Percentiles rank a stretch among this genome's conserved stretches.
Evolutionary conservation across 2,113 vertebrate species (phyloP).

Genomic region (Chaenocephalus aceratus): DNA sequence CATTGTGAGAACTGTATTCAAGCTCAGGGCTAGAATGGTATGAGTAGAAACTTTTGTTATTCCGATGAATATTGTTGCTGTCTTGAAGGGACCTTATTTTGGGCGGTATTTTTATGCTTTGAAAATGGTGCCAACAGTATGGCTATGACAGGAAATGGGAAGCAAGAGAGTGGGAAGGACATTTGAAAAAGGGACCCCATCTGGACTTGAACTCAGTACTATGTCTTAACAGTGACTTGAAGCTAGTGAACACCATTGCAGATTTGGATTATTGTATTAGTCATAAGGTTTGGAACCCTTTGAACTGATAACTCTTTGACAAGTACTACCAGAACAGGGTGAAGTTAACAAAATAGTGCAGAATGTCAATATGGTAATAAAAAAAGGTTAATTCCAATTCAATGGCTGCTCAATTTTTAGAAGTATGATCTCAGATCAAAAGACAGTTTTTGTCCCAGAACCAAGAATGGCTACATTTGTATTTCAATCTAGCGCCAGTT

Average conservation of each 20-base stretch:
- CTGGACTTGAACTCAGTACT: neutral
- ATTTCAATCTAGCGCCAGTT: conserved; percentile 6
- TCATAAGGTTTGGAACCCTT: neutral
- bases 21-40: neutral
- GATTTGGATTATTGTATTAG: neutral
- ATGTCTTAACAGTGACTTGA: neutral
- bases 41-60: neutral
- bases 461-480: conserved; percentile 1
- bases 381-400: neutral
- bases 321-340: neutral
- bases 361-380: neutral
- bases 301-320: neutral
- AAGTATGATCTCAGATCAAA: neutral
- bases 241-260: neutral
- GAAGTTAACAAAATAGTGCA: neutral
- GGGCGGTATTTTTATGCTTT: neutral
- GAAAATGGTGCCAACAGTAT: neutral
- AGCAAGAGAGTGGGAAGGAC: no score
- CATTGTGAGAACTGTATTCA: neutral
- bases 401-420: neutral
- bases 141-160: neutral
- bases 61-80: neutral
- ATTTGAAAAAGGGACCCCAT: neutral
- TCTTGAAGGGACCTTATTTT: neutral
- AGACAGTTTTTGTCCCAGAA: neutral